Percentiles rank a stretch among this genome's conserved stretches.
Conservation (phyloP, 2,888 invertebrate species). For the Megastigmus dorsalis region DNA sequence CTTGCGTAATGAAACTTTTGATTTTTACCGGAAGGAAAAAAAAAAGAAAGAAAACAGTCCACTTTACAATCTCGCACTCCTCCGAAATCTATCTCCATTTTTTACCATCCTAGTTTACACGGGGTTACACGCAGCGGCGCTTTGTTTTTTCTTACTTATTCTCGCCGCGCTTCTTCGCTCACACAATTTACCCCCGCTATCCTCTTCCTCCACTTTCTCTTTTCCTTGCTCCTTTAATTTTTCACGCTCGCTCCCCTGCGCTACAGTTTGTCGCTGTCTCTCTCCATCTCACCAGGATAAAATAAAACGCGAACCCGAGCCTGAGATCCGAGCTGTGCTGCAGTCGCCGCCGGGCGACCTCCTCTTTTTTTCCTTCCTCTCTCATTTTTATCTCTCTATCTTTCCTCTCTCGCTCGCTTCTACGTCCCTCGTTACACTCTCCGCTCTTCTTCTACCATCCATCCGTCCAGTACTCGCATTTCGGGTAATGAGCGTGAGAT, state of each 20-base stretch:
- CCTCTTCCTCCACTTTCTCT: no score
- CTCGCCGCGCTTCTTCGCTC: neutral
- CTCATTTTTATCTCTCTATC: neutral
- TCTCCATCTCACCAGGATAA: neutral
- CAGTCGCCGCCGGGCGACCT: neutral
- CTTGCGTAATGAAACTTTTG: no score
- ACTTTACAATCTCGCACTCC: no score
- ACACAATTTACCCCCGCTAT: neutral
- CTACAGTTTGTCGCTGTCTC: neutral
- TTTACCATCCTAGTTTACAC: no score
- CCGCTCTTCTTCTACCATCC: neutral
- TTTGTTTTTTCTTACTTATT: neutral
- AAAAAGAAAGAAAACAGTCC: no score
- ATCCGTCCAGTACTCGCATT: neutral
- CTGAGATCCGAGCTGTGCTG: neutral
- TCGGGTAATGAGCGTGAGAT: conserved; percentile 32
- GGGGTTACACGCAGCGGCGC: no score
- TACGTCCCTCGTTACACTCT: neutral
- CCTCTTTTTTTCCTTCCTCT: neutral
- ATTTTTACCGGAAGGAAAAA: no score
- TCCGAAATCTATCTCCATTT: no score
- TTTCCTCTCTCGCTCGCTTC: neutral
- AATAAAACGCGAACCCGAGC: conserved; percentile 20
- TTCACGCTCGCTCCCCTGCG: conserved; percentile 2
- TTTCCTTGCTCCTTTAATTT: neutral